Evolutionary conservation across 2,888 invertebrate genomes (phyloP).

Genomic region (Polyploca ridens): DNA sequence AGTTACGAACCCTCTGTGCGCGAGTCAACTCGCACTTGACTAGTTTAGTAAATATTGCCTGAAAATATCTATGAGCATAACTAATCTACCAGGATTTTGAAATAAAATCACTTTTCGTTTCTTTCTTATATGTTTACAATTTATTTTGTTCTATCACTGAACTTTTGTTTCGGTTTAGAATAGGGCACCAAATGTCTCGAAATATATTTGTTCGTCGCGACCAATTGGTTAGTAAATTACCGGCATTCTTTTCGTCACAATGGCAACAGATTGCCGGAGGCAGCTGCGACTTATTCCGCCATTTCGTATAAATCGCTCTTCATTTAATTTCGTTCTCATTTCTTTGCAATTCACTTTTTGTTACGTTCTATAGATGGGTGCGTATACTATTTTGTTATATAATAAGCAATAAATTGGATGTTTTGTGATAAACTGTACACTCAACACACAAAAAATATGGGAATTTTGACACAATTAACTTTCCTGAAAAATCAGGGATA

Average conservation of each 20-base stretch:
- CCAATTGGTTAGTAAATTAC: constrained; percentile 7
- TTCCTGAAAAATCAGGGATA: no score
- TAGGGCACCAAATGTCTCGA: background rate
- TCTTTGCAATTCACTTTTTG: constrained; percentile 52
- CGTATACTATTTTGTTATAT: constrained; percentile 19
- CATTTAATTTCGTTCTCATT: constrained; percentile 67
- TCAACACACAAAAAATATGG: no score
- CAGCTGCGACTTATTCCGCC: constrained; percentile 63
- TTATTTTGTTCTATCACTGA: no score
- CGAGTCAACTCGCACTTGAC: no score
- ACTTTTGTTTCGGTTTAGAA: no score
- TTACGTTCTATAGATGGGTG: background rate
- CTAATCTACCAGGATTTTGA: no score
- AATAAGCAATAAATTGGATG: background rate
- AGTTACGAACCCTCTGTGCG: no score
- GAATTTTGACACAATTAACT: no score
- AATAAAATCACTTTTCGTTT: no score
- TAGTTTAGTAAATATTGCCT: no score
- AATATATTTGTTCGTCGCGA: constrained; percentile 1
- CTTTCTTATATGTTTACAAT: no score
- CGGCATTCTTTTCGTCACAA: constrained; percentile 42
- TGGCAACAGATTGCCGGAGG: constrained; percentile 35
- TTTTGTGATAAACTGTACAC: background rate
- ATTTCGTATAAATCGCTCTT: constrained; percentile 57
- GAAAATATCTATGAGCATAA: no score